Evolutionary conservation across 2,888 invertebrate genomes (phyloP), one percentile per base, ranked within the genome.

Genomic region (Atrina japonica): DNA sequence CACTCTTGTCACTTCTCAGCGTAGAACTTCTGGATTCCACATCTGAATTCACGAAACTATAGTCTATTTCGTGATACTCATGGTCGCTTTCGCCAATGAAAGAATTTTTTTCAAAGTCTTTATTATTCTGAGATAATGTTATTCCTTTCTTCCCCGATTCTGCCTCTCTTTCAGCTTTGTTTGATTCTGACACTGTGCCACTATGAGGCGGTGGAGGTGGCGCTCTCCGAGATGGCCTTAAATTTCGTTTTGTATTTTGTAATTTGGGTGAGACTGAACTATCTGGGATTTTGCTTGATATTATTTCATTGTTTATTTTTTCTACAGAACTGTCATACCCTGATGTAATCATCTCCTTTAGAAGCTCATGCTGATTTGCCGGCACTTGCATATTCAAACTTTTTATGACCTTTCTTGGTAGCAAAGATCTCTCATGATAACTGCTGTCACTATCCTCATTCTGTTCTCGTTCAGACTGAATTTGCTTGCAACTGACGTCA

Each of bases 401-500:
- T 43, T 66, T 69, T 11, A 41, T n/a, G n/a, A n/a, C n/a, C n/a
- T 18, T 56, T 35, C 56, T 56, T 23, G 40, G 56, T 40, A 40
- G 56, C 29, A 56, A 18, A 40, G 40, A n/a, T n/a, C n/a, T n/a
- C n/a, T n/a, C n/a, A n/a, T n/a, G n/a, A n/a, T n/a, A n/a, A n/a
- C 41, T 56, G 18, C 14, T 14, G 18, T 56, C 56, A 56, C 40
- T 66, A 40, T 66, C 66, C 23, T 40, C 50, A n/a, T 50, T 60
- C 21, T 35, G 30, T 21, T 47, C 60, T 21, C 25, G 9, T 5
- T 35, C 35, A 7, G 35, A 7, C 11, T 81, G 56, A 35, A 65
- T 60, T 66, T 77, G 77, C 80, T 83, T 79, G 14, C 78, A 81
- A 59, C 81, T 79, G 25, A 85, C 79, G 74, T 87, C 87, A 9